These are phyloP conservation scores for Aegypius monachus DNA, from an alignment of 2,113 vertebrate species.

Conservation along the genomic window DNA sequence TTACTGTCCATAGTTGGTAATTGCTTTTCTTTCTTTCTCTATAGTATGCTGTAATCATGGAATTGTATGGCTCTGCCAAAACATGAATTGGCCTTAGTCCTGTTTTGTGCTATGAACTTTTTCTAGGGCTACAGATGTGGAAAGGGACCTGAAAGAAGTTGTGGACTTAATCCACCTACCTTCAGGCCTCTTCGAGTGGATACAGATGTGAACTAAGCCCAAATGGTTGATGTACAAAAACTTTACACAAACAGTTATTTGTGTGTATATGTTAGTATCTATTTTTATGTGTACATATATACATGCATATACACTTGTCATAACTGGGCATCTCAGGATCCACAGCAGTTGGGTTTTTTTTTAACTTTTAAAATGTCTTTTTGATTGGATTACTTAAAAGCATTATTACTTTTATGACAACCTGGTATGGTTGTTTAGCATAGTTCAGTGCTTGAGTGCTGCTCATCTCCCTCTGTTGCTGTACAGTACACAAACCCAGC, in stretches of 20 bases:
- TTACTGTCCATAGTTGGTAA: background rate
- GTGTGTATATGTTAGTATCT: background rate
- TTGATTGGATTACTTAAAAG: background rate
- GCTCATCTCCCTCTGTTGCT: background rate
- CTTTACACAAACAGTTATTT: background rate
- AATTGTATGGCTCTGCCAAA: background rate
- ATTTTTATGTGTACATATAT: background rate
- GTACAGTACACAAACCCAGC: background rate
- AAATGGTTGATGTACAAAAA: background rate
- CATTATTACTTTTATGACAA: background rate
- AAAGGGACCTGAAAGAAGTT: background rate
- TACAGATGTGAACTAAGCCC: background rate
- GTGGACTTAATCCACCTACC: background rate
- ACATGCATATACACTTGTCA: background rate
- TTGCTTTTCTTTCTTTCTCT: background rate
- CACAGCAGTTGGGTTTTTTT: background rate
- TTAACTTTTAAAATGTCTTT: background rate
- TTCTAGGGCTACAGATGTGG: background rate
- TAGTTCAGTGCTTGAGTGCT: background rate
- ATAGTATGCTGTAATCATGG: background rate
- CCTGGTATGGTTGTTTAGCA: background rate
- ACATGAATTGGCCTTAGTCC: background rate
- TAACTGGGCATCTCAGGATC: background rate
- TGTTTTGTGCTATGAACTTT: background rate
- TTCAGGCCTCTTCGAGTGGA: background rate